These are phyloP conservation scores for Taxidea taxus DNA, from an alignment of 2,113 vertebrate genomes.

Conservation along the genomic window DNA sequence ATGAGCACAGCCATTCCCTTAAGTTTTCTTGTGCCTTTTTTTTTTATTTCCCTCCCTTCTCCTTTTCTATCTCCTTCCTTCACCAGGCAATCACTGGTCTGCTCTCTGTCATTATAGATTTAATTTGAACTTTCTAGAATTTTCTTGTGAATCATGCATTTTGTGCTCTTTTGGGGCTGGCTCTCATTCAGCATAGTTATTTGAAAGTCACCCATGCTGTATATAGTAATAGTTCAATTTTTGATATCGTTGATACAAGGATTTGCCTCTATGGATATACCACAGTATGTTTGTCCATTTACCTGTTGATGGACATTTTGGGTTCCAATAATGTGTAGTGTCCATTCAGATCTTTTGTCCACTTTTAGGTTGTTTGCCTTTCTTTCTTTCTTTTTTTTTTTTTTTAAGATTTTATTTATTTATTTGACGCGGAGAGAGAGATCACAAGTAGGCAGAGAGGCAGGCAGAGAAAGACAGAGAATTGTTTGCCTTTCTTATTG, in stretches of 20 bases:
- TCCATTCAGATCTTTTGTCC: neutral
- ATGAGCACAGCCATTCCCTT: neutral
- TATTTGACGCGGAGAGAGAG: too few species aligned
- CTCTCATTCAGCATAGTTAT: neutral
- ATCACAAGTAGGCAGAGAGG: too few species aligned
- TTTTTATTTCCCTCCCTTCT: neutral
- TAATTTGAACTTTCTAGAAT: slow-evolving; percentile 38
- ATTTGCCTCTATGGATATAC: neutral
- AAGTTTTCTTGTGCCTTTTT: neutral
- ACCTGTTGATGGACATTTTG: neutral
- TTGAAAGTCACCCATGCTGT: neutral
- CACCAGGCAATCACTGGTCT: neutral
- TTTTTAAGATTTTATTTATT: too few species aligned
- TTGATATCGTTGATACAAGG: neutral
- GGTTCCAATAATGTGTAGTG: neutral
- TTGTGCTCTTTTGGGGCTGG: neutral
- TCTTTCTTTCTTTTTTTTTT: too few species aligned
- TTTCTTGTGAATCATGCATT: neutral
- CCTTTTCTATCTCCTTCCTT: neutral
- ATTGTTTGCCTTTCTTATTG: neutral
- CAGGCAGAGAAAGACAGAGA: too few species aligned
- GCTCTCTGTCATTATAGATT: neutral
- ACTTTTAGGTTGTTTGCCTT: neutral
- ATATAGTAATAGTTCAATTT: neutral
- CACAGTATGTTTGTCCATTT: neutral